Percentiles rank a stretch among this genome's conserved stretches.
phyloP scores from a whole-genome alignment of 1,140 invertebrate species.

The Drosophila arizonae region DNA sequence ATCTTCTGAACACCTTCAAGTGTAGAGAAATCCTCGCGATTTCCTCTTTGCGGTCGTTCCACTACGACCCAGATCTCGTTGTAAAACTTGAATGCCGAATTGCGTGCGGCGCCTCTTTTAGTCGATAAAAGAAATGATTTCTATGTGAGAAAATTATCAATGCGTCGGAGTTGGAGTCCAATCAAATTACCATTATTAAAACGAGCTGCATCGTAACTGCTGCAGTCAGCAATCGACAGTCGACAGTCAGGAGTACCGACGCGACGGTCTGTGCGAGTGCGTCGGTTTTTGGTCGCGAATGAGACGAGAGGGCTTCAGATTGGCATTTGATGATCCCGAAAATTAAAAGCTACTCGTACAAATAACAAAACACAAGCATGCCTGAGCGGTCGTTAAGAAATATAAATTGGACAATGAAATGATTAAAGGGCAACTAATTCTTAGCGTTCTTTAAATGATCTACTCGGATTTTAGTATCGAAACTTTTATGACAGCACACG shows the following conservation, averaged over 20 bases:
- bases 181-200: constrained; percentile 78
- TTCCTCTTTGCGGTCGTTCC: not conserved
- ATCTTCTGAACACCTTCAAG: not conserved
- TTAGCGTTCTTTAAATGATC: constrained; percentile 58
- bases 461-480: constrained; percentile 52
- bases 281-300: constrained; percentile 39
- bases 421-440: constrained; percentile 76
- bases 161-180: constrained; percentile 82
- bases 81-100: constrained; percentile 78
- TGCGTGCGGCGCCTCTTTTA: constrained; percentile 79
- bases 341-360: constrained; percentile 75
- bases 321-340: constrained; percentile 60
- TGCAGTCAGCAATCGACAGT: constrained; percentile 10
- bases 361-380: constrained; percentile 56
- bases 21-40: not conserved
- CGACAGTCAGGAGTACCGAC: not conserved
- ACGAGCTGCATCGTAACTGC: constrained; percentile 63
- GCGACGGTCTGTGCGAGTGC: constrained; percentile 13
- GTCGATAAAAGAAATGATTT: constrained; percentile 62
- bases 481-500: constrained; percentile 30
- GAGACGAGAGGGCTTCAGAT: constrained; percentile 33
- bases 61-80: constrained; percentile 47
- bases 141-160: constrained; percentile 82
- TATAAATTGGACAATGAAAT: constrained; percentile 82
- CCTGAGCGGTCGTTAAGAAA: constrained; percentile 69